phyloP scores from a whole-genome alignment of 1,140 invertebrate genomes.

The Zaprionus taronus region DNA sequence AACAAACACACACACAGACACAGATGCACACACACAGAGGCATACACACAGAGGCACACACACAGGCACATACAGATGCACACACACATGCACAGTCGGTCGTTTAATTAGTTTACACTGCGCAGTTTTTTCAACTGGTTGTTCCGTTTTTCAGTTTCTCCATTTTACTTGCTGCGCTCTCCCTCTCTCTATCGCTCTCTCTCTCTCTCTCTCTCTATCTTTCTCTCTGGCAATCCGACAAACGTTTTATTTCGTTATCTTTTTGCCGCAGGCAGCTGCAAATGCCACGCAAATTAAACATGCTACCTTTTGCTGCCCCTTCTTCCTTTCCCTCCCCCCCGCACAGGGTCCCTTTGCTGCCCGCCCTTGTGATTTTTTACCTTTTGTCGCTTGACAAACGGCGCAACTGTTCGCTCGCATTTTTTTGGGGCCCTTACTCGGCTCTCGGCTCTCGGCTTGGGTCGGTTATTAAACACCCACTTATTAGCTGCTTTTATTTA shows the following conservation, averaged over 20 bases:
- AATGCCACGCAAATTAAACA: constrained; percentile 84
- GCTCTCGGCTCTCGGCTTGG: neutral
- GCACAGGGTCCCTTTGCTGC: constrained; percentile 17
- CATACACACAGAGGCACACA: constrained; percentile 13
- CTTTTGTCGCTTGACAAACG: constrained; percentile 76
- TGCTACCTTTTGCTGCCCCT: constrained; percentile 63
- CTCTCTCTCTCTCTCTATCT: too few species aligned
- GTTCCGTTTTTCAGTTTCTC: constrained; percentile 11
- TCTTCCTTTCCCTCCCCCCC: constrained; percentile 10
- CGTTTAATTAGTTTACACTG: constrained; percentile 81
- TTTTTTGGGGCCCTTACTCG: constrained; percentile 30
- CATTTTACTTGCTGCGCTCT: neutral
- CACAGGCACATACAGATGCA: neutral
- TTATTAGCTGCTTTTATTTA: constrained; percentile 84
- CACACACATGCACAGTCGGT: constrained; percentile 42
- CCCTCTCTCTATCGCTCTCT: neutral
- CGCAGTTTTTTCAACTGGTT: constrained; percentile 42
- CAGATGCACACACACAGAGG: constrained; percentile 24
- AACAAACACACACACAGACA: constrained; percentile 1
- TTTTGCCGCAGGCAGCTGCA: constrained; percentile 83
- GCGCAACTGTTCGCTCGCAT: constrained; percentile 30
- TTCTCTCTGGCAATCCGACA: constrained; percentile 54
- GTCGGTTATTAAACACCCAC: constrained; percentile 83
- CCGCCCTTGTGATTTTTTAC: constrained; percentile 61
- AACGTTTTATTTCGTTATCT: constrained; percentile 83